Percentiles rank a stretch among this genome's conserved stretches.
Conservation (phyloP, 1,140 invertebrate species). For the Dendroctonus ponderosae region DNA sequence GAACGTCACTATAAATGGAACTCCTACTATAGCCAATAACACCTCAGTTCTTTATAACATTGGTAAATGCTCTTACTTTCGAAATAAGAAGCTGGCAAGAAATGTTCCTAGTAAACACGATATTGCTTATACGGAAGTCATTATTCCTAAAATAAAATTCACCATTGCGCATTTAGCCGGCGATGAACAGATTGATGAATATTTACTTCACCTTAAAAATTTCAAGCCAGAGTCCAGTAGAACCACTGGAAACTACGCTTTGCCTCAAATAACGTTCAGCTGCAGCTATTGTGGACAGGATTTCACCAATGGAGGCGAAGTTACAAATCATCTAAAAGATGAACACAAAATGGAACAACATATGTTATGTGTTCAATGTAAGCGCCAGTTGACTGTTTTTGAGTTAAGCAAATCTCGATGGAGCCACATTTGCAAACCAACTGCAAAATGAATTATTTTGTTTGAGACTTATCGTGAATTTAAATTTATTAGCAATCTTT, state of each 20-base stretch:
- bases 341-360: constrained; percentile 34
- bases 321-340: constrained; percentile 28
- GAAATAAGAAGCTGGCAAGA: constrained; percentile 34
- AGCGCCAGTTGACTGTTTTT: constrained; percentile 12
- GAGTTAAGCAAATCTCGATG: constrained; percentile 21
- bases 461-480: background rate
- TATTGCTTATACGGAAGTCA: constrained; percentile 28
- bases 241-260: background rate
- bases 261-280: constrained; percentile 31
- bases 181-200: constrained; percentile 19
- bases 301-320: constrained; percentile 8
- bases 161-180: constrained; percentile 1
- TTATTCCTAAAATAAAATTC: constrained; percentile 36
- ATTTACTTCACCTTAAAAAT: constrained; percentile 24
- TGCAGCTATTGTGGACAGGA: constrained; percentile 28
- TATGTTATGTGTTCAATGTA: constrained; percentile 32
- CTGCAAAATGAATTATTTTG: background rate
- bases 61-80: constrained; percentile 26
- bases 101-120: constrained; percentile 5
- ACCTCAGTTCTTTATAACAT: constrained; percentile 37
- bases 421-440: constrained; percentile 13
- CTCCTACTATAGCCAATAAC: constrained; percentile 29
- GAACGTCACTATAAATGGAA: constrained; percentile 16
- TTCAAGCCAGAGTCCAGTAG: constrained; percentile 6
- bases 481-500: background rate